These are phyloP conservation scores for Semaprochilodus insignis DNA, from an alignment of 2,797 vertebrate genomes.

Conservation along the genomic window DNA sequence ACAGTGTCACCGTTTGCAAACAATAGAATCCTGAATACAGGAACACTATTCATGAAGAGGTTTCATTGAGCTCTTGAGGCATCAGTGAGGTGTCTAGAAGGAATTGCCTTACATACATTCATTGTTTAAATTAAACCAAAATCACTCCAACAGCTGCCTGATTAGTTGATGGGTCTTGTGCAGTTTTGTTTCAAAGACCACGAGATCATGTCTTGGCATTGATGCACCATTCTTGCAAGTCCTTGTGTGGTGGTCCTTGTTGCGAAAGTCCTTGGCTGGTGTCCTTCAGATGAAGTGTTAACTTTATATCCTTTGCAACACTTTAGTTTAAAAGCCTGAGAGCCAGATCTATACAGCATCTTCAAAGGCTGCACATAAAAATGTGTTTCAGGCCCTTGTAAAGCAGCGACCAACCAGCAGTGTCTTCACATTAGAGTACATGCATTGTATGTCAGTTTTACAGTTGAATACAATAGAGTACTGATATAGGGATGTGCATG, in stretches of 20 bases:
- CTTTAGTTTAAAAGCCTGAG: constrained; percentile 46
- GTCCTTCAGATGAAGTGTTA: constrained; percentile 57
- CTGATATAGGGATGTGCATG: too few species aligned
- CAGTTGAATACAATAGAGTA: background rate
- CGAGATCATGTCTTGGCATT: background rate
- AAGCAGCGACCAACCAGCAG: background rate
- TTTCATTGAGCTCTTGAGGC: background rate
- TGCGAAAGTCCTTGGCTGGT: constrained; percentile 36
- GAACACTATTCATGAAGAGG: background rate
- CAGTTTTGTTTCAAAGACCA: background rate
- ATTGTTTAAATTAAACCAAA: background rate
- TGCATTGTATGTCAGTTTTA: background rate
- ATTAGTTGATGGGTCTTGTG: background rate
- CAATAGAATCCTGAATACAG: background rate
- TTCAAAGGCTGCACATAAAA: constrained; percentile 15
- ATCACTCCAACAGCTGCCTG: background rate
- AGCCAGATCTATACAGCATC: constrained; percentile 22
- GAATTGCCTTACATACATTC: background rate
- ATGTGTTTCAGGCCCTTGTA: background rate
- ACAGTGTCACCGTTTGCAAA: constrained; percentile 9
- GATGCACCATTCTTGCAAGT: background rate
- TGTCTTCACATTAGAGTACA: constrained; percentile 9
- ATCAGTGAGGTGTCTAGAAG: background rate
- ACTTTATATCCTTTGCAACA: constrained; percentile 35
- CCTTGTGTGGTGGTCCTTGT: constrained; percentile 4